These are phyloP conservation scores for Dolichopus griseipennis DNA, from an alignment of 2,888 invertebrate genomes.

Conservation along the genomic window DNA sequence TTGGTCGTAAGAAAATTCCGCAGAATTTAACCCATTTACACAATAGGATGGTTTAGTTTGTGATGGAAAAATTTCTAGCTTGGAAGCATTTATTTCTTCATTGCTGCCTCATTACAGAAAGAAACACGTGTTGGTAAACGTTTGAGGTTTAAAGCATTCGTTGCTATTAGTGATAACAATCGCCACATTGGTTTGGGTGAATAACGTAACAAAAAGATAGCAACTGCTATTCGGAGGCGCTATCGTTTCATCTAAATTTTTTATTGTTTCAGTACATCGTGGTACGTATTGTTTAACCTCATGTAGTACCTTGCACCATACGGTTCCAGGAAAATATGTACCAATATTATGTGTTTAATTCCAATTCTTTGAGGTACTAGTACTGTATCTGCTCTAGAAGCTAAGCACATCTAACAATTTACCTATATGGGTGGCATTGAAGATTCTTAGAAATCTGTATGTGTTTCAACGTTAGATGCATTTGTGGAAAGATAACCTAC, in stretches of 20 bases:
- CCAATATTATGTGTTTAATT: conserved; percentile 94
- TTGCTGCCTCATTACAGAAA: conserved; percentile 89
- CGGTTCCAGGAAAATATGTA: conserved; percentile 98
- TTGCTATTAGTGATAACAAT: conserved; percentile 96
- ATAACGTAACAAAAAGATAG: conserved; percentile 99
- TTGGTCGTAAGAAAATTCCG: conserved; percentile 78
- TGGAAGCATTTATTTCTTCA: conserved; percentile 96
- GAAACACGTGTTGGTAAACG: conserved; percentile 99
- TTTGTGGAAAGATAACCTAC: conserved; percentile 93
- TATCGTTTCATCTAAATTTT: conserved; percentile 95
- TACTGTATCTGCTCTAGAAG: conserved; percentile 98
- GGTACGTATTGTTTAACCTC: conserved; percentile 99
- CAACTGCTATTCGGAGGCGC: conserved; percentile 98
- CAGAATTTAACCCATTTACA: conserved; percentile 98
- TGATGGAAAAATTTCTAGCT: conserved; percentile 87
- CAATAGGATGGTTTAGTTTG: conserved; percentile 95
- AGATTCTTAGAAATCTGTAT: conserved; percentile 97
- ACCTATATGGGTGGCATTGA: conserved; percentile 99
- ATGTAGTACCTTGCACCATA: conserved; percentile 99
- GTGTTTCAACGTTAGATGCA: conserved; percentile 98
- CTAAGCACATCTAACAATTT: conserved; percentile 97
- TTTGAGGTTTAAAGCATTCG: conserved; percentile 93
- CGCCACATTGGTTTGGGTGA: conserved; percentile 99
- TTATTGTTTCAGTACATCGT: conserved; percentile 94
- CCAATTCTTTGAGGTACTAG: conserved; percentile 99